Evolutionary conservation across 2,888 invertebrate genomes (phyloP).

Genomic region (Macrostomum cliftonense): DNA sequence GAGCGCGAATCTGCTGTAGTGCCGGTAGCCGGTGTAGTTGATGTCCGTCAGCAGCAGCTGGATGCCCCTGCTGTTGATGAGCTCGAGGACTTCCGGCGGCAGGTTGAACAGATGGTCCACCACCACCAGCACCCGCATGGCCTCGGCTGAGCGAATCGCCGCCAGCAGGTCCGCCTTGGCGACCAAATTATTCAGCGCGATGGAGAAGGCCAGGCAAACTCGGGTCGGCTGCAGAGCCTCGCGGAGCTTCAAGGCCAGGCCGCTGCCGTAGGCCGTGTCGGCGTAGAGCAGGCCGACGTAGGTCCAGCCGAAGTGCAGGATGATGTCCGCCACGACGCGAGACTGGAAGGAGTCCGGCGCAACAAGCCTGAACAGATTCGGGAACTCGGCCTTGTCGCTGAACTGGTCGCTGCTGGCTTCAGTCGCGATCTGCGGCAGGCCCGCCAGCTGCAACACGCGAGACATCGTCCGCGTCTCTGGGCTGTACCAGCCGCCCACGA

Average conservation of each 20-base stretch:
- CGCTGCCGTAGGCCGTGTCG: background rate
- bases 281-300: slow-evolving; percentile 1
- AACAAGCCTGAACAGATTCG: slow-evolving; percentile 1
- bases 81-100: no score
- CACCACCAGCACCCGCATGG: no score
- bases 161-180: no score
- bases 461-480: background rate
- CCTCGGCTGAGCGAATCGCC: no score
- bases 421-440: background rate
- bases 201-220: no score
- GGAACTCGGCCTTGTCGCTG: slow-evolving; percentile 1
- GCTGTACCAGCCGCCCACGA: no score
- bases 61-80: no score
- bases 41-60: no score
- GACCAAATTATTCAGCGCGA: no score
- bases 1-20: no score
- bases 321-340: background rate
- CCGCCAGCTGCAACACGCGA: background rate
- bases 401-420: background rate
- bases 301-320: slow-evolving; percentile 1
- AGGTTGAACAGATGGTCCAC: no score
- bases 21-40: no score
- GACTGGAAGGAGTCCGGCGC: slow-evolving; percentile 5
- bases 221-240: background rate
- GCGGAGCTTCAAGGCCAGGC: background rate